phyloP scores from a whole-genome alignment of 37 sponge, comb jelly and placozoan genomes.

The Eunapius fragilis region DNA sequence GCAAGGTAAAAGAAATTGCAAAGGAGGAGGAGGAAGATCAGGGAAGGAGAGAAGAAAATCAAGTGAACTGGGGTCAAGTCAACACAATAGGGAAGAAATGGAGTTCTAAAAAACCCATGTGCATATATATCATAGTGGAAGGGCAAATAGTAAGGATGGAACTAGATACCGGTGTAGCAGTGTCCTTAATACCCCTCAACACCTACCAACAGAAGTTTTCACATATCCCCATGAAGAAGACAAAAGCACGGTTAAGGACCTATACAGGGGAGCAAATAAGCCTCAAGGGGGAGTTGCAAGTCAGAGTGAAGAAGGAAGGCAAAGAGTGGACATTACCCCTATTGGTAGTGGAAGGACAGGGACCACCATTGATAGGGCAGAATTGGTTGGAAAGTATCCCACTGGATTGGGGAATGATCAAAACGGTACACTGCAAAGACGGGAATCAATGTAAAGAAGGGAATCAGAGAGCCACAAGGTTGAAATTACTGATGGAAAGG shows the following conservation, averaged over 20 bases:
- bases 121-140: neutral
- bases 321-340: neutral
- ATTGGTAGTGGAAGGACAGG: neutral
- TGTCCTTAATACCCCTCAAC: neutral
- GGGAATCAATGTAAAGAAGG: neutral
- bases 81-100: neutral
- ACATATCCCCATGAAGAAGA: neutral
- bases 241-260: neutral
- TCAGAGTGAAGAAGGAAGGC: conserved; percentile 5
- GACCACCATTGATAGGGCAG: too few relatives aligned
- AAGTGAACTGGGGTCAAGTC: neutral
- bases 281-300: neutral
- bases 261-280: neutral
- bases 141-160: neutral
- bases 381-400: neutral
- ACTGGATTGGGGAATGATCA: neutral
- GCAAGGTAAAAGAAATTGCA: neutral
- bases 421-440: neutral
- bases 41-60: neutral
- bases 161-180: conserved; percentile 3
- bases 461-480: neutral
- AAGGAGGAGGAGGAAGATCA: neutral
- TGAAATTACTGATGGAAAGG: neutral
- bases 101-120: neutral
- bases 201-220: neutral